Base-by-base conservation (phyloP, 2,888 invertebrate genomes). In the Meliscaeva auricollis region DNA sequence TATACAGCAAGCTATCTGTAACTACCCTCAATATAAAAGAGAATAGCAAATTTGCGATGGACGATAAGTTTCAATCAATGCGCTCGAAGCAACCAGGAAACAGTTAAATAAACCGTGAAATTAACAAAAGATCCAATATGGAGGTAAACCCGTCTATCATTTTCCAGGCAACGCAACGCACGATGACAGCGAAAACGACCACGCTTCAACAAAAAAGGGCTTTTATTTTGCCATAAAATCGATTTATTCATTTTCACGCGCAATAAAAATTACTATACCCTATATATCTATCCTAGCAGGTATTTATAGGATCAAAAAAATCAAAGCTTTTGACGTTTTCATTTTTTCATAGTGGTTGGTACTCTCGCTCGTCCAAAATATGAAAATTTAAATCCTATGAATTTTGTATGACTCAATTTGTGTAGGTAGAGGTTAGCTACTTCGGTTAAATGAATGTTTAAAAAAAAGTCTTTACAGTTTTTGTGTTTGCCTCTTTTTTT, bases 81-180 rank as follows among this genome's bases (percentile, higher is more conserved):
- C 48, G 56, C 64, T 72, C 32, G 26, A 1, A 35, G 35, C 58
- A 58, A 30, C 52, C 72, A 52, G n/a, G 50, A 38, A 20, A 54
- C 46, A 68, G 60, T 60, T 73, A 77, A 82, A 78, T 77, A 72
- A 73, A 77, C 26, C 82, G 52, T 77, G 46, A 82, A 82, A 82
- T 82, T 77, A 81, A 64, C 54, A 81, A 30, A 64, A 75, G 60
- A 41, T 38, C n/a, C 35, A 54, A 52, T 30, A 48, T 20, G 1
- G 11, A 20, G 15, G 15, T 2, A 56, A 50, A 35, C 13, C 0
- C 56, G 15, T 56, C 17, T 35, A 35, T 54, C 15, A 54, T 54
- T 54, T 54, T 26, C n/a, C 50, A 22, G 13, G 9, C 13, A 5
- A 50, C 50, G 22, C 38, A 13, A 44, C 4, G 7, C n/a, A 13